phyloP scores from a whole-genome alignment of 2,888 invertebrate genomes.

The Caenorhabditis virilis region DNA sequence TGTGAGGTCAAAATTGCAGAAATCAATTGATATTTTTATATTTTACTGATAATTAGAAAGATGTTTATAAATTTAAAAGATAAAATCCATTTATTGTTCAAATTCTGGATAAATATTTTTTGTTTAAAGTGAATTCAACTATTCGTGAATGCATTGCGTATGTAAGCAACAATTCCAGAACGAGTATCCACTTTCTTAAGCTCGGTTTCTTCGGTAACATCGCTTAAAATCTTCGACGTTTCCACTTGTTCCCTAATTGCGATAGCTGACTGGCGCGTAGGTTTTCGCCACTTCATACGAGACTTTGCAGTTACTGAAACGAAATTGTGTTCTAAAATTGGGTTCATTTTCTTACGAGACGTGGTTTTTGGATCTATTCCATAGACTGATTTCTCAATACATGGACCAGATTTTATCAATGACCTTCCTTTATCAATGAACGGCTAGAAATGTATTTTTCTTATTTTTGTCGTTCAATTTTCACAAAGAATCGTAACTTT shows the following conservation, averaged over 20 bases:
- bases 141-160: background rate
- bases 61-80: too few relatives aligned
- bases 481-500: too few relatives aligned
- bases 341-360: background rate
- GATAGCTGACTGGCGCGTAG: background rate
- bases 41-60: too few relatives aligned
- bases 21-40: too few relatives aligned
- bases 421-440: background rate
- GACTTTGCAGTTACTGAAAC: too few relatives aligned
- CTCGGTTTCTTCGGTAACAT: background rate
- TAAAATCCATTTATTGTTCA: too few relatives aligned
- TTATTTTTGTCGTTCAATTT: too few relatives aligned
- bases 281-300: background rate
- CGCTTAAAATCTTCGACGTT: background rate
- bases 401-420: background rate
- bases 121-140: background rate
- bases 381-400: background rate
- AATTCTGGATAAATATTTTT: too few relatives aligned
- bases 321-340: background rate
- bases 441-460: background rate
- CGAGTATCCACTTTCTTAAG: background rate
- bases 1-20: too few relatives aligned
- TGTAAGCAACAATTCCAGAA: conserved; percentile 2
- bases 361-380: background rate
- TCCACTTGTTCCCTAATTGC: background rate